A percentile compares a stretch with the other conserved stretches of the same genome.
Conservation (phyloP, 2,797 vertebrate genomes). For the Halcyon chelicuti region DNA sequence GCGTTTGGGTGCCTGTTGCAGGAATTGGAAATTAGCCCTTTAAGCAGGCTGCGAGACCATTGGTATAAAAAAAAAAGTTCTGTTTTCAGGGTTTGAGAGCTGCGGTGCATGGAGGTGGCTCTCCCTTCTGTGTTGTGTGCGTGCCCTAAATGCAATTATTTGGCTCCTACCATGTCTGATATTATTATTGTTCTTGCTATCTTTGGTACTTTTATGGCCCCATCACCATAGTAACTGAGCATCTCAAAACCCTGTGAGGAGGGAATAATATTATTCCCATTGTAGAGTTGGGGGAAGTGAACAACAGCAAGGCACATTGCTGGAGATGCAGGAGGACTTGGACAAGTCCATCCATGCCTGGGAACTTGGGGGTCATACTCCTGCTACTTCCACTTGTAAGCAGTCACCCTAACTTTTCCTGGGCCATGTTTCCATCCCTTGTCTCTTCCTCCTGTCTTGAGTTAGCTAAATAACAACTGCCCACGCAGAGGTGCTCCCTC, state of each 20-base stretch:
- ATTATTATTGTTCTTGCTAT: constrained; percentile 73
- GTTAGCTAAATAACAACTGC: background rate
- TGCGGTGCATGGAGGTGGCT: constrained; percentile 21
- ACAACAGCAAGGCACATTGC: background rate
- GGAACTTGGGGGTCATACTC: background rate
- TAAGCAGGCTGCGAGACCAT: background rate
- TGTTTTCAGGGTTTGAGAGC: background rate
- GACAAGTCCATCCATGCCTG: background rate
- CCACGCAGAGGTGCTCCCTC: background rate
- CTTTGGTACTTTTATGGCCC: constrained; percentile 69
- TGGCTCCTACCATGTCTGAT: constrained; percentile 65
- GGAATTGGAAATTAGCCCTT: background rate
- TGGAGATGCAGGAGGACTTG: background rate
- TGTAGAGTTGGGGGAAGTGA: constrained; percentile 33
- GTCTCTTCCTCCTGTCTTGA: background rate
- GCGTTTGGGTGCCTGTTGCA: background rate
- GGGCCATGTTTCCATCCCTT: background rate
- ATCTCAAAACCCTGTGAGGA: constrained; percentile 61
- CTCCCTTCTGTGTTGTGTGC: constrained; percentile 23
- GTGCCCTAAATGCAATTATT: constrained; percentile 68
- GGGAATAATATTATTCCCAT: constrained; percentile 61
- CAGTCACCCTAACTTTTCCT: background rate
- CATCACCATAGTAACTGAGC: constrained; percentile 73
- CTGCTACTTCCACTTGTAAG: background rate
- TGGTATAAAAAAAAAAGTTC: background rate